phyloP scores from a whole-genome alignment of 1,140 invertebrate species.

The Branchinecta lynchi region DNA sequence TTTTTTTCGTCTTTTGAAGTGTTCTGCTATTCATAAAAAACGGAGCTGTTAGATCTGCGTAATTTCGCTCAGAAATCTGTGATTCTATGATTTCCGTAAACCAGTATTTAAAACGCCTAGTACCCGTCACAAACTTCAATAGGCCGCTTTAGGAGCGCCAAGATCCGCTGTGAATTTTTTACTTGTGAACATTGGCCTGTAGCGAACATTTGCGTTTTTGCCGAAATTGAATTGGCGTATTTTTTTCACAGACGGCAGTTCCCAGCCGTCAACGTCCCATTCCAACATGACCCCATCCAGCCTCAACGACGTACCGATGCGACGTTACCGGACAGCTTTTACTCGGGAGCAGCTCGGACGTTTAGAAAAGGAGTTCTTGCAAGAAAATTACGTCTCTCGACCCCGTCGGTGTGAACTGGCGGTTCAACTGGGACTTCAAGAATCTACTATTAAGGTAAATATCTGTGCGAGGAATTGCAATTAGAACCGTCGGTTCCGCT shows the following conservation, averaged over 20 bases:
- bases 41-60: no score
- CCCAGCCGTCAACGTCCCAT: not conserved
- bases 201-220: no score
- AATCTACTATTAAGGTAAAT: conserved; percentile 92
- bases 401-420: conserved; percentile 91
- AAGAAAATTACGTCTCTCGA: conserved; percentile 94
- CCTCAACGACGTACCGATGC: conserved; percentile 45
- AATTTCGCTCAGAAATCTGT: no score
- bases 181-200: no score
- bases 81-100: no score
- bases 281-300: conserved; percentile 13
- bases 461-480: not conserved
- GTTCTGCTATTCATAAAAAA: no score
- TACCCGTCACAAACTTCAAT: no score
- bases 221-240: not conserved
- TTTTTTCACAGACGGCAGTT: not conserved
- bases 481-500: no score
- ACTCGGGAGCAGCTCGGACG: conserved; percentile 81
- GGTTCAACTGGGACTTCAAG: conserved; percentile 74
- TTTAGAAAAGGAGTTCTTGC: conserved; percentile 92
- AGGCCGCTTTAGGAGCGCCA: no score
- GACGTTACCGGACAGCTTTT: conserved; percentile 93
- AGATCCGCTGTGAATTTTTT: no score
- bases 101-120: no score
- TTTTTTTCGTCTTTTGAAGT: no score